Conservation (phyloP, 2,113 vertebrate genomes). For the Myrmecophaga tridactyla region DNA sequence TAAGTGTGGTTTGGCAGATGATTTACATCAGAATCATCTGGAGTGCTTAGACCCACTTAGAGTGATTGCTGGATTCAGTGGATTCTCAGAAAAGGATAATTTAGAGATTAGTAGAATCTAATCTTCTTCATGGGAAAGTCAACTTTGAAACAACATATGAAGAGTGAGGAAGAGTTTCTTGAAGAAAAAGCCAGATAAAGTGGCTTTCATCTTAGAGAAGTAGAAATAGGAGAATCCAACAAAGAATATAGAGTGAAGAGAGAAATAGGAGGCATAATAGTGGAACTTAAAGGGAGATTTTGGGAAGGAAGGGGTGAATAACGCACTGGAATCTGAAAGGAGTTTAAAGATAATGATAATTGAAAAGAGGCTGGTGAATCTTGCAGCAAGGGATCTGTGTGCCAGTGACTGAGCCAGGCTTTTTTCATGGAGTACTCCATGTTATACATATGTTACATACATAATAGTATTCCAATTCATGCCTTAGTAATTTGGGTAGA, state of each 20-base stretch:
- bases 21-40: background rate
- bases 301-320: background rate
- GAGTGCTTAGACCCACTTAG: background rate
- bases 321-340: background rate
- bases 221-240: background rate
- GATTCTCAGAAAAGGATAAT: background rate
- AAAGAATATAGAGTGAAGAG: background rate
- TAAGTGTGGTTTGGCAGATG: background rate
- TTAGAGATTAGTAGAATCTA: background rate
- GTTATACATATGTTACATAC: background rate
- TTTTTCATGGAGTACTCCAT: background rate
- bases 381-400: background rate
- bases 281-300: background rate
- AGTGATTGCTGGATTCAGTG: background rate
- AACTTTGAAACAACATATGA: too few relatives aligned
- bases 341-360: background rate
- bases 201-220: too few relatives aligned
- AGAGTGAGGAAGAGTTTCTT: too few relatives aligned
- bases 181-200: too few relatives aligned
- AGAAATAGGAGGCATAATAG: background rate
- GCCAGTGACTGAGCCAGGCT: background rate
- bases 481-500: background rate
- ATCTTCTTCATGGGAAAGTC: too few relatives aligned
- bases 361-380: background rate
- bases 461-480: background rate